Evolutionary conservation across 2,888 invertebrate species (phyloP), one percentile per base, ranked within the genome.

Genomic region (Panzeria rudis): DNA sequence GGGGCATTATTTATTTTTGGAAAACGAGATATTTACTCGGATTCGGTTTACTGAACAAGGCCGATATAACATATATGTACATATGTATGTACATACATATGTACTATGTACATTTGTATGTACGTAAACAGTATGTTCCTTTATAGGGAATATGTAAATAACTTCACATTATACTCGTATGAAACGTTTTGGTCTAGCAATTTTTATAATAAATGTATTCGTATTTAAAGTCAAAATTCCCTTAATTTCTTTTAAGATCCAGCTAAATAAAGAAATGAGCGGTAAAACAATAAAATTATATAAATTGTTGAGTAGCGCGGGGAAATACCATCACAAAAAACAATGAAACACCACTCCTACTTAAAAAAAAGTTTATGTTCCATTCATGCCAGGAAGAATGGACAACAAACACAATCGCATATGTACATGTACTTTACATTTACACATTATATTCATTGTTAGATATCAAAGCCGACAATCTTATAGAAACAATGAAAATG

Each of bases 401-500:
- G 41, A 50, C 44, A 64, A 56, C 62, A 69, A 17, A 47, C 20
- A 52, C 56, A 64, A 32, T 23, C 20, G 38, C 56, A 64, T 38
- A 20, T 9, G 35, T 52, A 23, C 23, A 54, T n/a, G 4, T 13
- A 25, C 20, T 20, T 50, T 50, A 17, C 71, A 56, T 56, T 6
- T 17, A 41, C 54, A 71, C 66, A 73, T 11, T 47, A 8, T 56
- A 68, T 35, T 68, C 62, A 82, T 78, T 82, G 73, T 78, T 82
- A 78, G 85, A 78, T 78, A 85, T 85, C 85, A 78, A 82, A 83
- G 82, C 82, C 82, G 82, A 83, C 82, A 83, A 77, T 83, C 82
- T 82, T 77, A 23, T 50, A 41, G 56, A 71, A 82, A 82, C 82
- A 82, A 82, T 61, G 17, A 44, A 64, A 83, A 72, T 83, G 82